Evolutionary conservation across 2,113 vertebrate genomes (phyloP).

Genomic region (Macrotis lagotis): DNA sequence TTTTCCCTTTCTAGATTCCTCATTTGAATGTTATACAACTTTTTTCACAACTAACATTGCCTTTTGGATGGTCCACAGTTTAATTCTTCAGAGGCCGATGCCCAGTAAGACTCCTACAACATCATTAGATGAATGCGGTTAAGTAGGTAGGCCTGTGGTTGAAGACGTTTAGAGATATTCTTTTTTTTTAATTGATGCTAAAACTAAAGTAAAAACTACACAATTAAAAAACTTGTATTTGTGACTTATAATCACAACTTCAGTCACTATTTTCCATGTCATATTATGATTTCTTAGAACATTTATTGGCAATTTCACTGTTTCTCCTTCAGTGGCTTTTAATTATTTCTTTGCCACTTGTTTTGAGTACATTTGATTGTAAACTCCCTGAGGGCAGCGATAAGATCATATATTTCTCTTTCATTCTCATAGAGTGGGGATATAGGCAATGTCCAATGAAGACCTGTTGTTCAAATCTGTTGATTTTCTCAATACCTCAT

Average conservation of each 20-base stretch:
- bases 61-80: background rate
- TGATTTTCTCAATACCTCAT: background rate
- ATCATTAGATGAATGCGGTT: background rate
- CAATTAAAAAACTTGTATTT: slow-evolving; percentile 13
- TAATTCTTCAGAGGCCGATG: background rate
- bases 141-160: background rate
- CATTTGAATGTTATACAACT: background rate
- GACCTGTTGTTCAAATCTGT: background rate
- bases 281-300: background rate
- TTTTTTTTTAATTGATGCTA: background rate
- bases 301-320: background rate
- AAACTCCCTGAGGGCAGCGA: background rate
- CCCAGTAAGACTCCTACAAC: background rate
- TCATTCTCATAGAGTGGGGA: background rate
- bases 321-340: background rate
- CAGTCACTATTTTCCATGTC: background rate
- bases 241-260: background rate
- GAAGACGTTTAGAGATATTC: background rate
- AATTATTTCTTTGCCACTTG: background rate
- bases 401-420: background rate
- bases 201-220: slow-evolving; percentile 25
- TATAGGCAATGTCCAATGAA: background rate
- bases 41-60: background rate
- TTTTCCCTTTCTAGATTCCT: background rate
- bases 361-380: background rate